Percentiles rank a stretch among this genome's conserved stretches.
Conservation (phyloP, 37 sponge, comb jelly and placozoan genomes). For the Chondrilla cf. caribensis region DNA sequence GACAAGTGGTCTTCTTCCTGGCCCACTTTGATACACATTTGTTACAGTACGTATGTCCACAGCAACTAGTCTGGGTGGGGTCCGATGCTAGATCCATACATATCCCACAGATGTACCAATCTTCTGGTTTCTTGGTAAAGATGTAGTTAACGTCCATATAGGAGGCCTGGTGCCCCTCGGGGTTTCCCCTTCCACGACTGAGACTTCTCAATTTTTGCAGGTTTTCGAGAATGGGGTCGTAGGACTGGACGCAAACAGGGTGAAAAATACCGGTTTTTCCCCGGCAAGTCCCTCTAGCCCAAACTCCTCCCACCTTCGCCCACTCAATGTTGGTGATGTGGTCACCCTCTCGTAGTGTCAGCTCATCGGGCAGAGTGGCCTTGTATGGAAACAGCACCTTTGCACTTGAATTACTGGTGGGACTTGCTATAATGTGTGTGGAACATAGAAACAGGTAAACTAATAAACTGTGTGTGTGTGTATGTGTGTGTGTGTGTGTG, state of each 20-base stretch:
- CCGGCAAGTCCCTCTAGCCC: background rate
- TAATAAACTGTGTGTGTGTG: too few relatives aligned
- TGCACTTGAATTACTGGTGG: too few relatives aligned
- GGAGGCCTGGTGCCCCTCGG: background rate
- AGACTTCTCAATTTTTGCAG: background rate
- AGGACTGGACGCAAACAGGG: background rate
- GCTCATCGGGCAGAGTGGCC: background rate
- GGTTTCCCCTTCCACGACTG: background rate
- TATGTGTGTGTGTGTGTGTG: too few relatives aligned
- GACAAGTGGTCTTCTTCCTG: background rate
- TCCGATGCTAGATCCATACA: background rate
- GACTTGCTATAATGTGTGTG: too few relatives aligned
- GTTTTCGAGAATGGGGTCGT: background rate
- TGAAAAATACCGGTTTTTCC: background rate
- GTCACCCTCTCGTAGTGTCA: background rate
- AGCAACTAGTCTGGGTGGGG: background rate
- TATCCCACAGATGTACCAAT: background rate
- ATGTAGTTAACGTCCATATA: background rate
- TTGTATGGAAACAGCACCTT: background rate
- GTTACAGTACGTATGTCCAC: background rate
- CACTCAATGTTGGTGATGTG: constrained; percentile 13
- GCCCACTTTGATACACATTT: background rate
- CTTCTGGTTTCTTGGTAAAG: background rate
- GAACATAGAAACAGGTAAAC: too few relatives aligned
- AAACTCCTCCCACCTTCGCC: background rate